Conservation (phyloP, 1,140 invertebrate species). For the Lepeophtheirus salmonis region DNA sequence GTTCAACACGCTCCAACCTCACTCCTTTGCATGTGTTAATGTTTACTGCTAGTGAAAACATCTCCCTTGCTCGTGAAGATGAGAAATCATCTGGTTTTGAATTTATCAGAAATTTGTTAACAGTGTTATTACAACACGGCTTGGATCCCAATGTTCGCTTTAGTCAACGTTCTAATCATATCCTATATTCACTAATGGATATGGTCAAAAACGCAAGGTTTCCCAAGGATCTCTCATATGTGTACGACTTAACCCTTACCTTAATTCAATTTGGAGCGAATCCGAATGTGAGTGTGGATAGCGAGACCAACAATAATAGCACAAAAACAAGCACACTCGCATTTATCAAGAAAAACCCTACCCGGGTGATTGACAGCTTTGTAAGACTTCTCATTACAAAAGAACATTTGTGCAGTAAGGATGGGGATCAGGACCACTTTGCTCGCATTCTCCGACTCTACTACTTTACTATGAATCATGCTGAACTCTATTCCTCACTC, state of each 20-base stretch:
- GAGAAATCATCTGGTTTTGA: slow-evolving; percentile 36
- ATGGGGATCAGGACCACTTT: slow-evolving; percentile 38
- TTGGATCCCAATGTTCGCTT: slow-evolving; percentile 35
- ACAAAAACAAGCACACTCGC: background rate
- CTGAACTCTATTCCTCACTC: slow-evolving; percentile 25
- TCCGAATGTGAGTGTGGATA: slow-evolving; percentile 26
- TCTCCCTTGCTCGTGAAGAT: slow-evolving; percentile 37
- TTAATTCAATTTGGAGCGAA: slow-evolving; percentile 36
- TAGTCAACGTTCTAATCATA: slow-evolving; percentile 39
- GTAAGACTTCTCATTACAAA: slow-evolving; percentile 44
- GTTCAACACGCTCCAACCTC: slow-evolving; percentile 43
- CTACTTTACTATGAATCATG: slow-evolving; percentile 44
- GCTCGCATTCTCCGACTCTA: slow-evolving; percentile 43
- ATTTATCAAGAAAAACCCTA: background rate
- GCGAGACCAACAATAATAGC: background rate
- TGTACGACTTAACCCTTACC: slow-evolving; percentile 44
- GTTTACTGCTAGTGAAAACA: slow-evolving; percentile 50
- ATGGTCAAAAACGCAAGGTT: slow-evolving; percentile 46
- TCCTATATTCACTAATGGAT: slow-evolving; percentile 41
- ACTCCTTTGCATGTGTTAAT: slow-evolving; percentile 50
- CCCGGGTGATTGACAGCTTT: slow-evolving; percentile 39
- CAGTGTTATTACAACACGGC: slow-evolving; percentile 44
- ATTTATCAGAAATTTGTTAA: slow-evolving; percentile 37
- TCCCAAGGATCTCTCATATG: slow-evolving; percentile 41
- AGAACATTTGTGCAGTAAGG: slow-evolving; percentile 38